phyloP scores from a whole-genome alignment of 2,113 vertebrate species.

The Paradoxurus hermaphroditus region DNA sequence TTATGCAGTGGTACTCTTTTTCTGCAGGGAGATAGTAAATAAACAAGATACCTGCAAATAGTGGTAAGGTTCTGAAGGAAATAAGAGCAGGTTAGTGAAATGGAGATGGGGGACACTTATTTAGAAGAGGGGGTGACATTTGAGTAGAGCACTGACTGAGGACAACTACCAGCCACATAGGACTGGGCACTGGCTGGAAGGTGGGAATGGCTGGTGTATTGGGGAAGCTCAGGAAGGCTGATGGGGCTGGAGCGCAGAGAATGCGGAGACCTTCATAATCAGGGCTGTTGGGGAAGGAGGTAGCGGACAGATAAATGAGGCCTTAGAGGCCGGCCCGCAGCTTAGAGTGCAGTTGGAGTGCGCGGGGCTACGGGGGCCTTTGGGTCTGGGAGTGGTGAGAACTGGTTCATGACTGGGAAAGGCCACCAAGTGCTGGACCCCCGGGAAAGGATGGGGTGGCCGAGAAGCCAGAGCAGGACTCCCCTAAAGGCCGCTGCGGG shows the following conservation, averaged over 20 bases:
- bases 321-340: not conserved
- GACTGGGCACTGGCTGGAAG: not conserved
- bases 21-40: not conserved
- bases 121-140: not conserved
- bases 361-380: not conserved
- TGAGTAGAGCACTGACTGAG: not conserved
- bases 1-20: not conserved
- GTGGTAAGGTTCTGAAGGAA: not conserved
- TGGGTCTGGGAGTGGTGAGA: not conserved
- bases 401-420: not conserved
- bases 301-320: not conserved
- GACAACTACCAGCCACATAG: too few relatives aligned
- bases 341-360: not conserved
- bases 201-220: not conserved
- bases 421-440: not conserved
- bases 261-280: not conserved
- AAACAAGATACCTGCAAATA: not conserved
- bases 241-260: not conserved
- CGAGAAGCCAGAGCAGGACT: not conserved
- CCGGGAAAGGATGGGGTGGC: not conserved
- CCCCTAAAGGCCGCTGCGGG: accelerated
- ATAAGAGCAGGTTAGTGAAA: not conserved
- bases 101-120: not conserved
- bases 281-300: not conserved
- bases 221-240: not conserved